Base-by-base conservation (phyloP, 2,113 vertebrate genomes). In the Rhombomys opimus region DNA sequence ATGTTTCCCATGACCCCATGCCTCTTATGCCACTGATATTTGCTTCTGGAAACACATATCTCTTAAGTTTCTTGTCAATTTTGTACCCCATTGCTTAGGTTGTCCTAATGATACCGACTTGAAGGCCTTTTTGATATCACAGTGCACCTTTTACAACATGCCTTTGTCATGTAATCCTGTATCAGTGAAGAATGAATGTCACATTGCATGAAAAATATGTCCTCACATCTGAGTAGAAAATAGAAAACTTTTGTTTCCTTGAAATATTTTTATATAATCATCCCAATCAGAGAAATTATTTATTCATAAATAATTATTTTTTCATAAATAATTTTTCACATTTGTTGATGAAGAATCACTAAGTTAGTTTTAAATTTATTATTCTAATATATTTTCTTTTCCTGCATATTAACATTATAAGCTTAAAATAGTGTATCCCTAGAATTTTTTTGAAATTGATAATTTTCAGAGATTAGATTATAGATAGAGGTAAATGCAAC, bases 191-290 rank as follows among this genome's bases (percentile, higher is more conserved):
- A 88, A 46, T 59, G 20, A 59, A 1, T 7, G 10, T 9, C 35
- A 72, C 1, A 0, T 2, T 0, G 1, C 18, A 85, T n/a, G n/a
- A 13, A 0, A 46, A 63, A 20, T 27, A 5, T 95, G 7, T 7
- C 10, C 27, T 87, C 10, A 46, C 18, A 1, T 93, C 7, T 54
- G 50, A 84, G 23, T 72, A 87, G 17, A 25, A 57, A 86, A 68
- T 46, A 57, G 0, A 23, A 89, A 35, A 9, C 50, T 17, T 75
- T 7, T 76, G 6, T 78, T 78, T 94, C 87, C 10, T 87, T 32
- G 63, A 50, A 68, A 77, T 77, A 77, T 78, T 87, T 87, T 20
- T 35, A 59, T 52, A 54, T 25, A 72, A 80, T 63, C 2, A 52
- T 73, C 14, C 73, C 7, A 93, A 23, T n/a, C 20, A 78, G 46